Evolutionary conservation across 2,888 invertebrate species (phyloP), one percentile per base, ranked within the genome.

Genomic region (Nomada goodeniana): DNA sequence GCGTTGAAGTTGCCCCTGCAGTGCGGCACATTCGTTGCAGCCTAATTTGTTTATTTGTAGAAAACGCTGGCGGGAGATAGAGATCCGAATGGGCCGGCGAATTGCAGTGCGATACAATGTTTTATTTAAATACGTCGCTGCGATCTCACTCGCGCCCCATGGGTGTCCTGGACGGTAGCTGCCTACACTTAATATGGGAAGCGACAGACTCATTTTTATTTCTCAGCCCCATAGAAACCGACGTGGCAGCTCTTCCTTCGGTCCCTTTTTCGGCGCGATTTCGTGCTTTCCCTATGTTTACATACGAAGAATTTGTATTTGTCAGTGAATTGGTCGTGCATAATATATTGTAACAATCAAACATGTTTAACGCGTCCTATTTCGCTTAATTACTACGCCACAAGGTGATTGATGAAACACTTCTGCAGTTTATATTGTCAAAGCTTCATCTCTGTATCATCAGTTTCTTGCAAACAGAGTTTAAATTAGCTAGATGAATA

Each of bases 61-160:
- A 72, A 76, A 78, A 80, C 80, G 60, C 73, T 70, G 82, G 84
- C 63, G 61, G 82, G 55, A 78, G 72, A 29, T 44, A 52, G 80
- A 70, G 65, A 70, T 80, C 68, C 69, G 82, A 47, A 76, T 44
- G 73, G 83, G 85, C 84, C 88, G 89, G 91, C 84, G 89, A 90
- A 91, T 91, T 91, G 93, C 92, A 92, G 85, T 79, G 88, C 88
- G 90, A 90, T 88, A 90, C 93, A 88, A 92, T 92, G 92, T 91
- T 92, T 92, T 92, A 93, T 93, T 93, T 92, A 92, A 93, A 92
- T 92, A 91, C 90, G 91, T 90, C 89, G 90, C 90, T 89, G 90
- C 88, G 90, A 91, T 90, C 89, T 90, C 87, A 85, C 89, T 88
- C 90, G 87, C 83, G 87, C 89, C 92, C 93, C 92, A 90, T 89